Base-by-base conservation (phyloP, 2,888 invertebrate species). In the Troilus luridus region DNA sequence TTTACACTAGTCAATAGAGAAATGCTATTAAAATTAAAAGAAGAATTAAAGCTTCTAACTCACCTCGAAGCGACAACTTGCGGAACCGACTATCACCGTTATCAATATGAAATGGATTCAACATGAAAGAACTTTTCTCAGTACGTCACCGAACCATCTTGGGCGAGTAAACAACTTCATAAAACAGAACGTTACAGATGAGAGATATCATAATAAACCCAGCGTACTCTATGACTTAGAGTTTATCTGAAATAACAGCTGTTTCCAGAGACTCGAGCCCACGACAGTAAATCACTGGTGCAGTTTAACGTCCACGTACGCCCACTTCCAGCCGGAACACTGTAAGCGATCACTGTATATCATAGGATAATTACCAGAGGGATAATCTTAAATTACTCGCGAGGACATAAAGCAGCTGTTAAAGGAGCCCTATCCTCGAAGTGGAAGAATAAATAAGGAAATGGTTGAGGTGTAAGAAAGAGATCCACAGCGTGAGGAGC, bases 401-500 rank as follows among this genome's bases (percentile, higher is more conserved):
- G 85, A 58, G 56, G 85, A 58, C 85, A 85, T 85, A 85, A 85
- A 85, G 85, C 85, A 85, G 85, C 56, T 56, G 85, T 85, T 58
- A 85, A 77, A 85, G 85, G 85, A 85, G 85, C 85, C 85, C 85
- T 85, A 58, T 54, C 85, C 85, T 85, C 56, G n/a, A 85, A 85
- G 85, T 85, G 56, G 85, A 85, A 85, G 77, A 56, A 89, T 67
- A 89, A 89, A 89, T 67, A 89, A 67, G 62, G 54, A 90, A 90
- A 90, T 64, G 58, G 85, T 17, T n/a, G 41, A 90, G 90, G 90
- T 90, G 90, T 90, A 90, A 67, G 89, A 64, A 64, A 64, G 90
- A 85, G 85, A 6, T 85, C 85, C 85, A 56, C 56, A 67, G 90
- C 90, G 54, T 77, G 67, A 58, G 64, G n/a, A n/a, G 17, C 67